Evolutionary conservation across 2,797 vertebrate genomes (phyloP).

Genomic region (Eulemur albifrons): DNA sequence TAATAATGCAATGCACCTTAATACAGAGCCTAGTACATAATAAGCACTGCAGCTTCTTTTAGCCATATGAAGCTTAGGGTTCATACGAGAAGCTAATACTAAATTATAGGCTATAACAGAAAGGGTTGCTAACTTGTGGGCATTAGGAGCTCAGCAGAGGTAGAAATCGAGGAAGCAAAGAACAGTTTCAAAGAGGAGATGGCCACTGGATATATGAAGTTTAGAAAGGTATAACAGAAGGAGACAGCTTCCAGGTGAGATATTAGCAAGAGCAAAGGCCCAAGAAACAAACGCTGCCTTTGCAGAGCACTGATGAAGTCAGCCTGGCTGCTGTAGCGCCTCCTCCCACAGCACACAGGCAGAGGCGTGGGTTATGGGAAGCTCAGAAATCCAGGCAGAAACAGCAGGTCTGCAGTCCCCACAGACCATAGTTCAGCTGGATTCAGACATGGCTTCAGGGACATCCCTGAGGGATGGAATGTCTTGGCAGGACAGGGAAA

Average conservation of each 20-base stretch:
- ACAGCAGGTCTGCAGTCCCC: neutral
- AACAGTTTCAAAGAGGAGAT: neutral
- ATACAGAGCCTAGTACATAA: neutral
- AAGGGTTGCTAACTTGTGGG: neutral
- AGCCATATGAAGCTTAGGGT: constrained; percentile 21
- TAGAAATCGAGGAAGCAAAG: neutral
- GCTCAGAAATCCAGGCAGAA: neutral
- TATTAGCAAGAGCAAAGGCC: neutral
- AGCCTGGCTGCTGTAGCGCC: too few species aligned
- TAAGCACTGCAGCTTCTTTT: neutral
- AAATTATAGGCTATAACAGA: neutral
- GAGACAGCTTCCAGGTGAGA: neutral
- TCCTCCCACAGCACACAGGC: neutral
- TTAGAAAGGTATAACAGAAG: neutral
- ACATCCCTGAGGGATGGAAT: neutral
- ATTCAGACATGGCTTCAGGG: neutral
- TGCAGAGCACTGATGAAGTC: neutral
- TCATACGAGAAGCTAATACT: constrained; percentile 18
- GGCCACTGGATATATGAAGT: neutral
- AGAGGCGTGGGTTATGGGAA: neutral
- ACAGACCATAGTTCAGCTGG: neutral
- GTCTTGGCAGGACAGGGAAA: neutral
- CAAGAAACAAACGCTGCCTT: neutral
- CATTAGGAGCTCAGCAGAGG: neutral
- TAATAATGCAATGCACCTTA: constrained; percentile 30